These are phyloP conservation scores for Leucopsar rothschildi DNA, from an alignment of 2,113 vertebrate species.

Conservation along the genomic window DNA sequence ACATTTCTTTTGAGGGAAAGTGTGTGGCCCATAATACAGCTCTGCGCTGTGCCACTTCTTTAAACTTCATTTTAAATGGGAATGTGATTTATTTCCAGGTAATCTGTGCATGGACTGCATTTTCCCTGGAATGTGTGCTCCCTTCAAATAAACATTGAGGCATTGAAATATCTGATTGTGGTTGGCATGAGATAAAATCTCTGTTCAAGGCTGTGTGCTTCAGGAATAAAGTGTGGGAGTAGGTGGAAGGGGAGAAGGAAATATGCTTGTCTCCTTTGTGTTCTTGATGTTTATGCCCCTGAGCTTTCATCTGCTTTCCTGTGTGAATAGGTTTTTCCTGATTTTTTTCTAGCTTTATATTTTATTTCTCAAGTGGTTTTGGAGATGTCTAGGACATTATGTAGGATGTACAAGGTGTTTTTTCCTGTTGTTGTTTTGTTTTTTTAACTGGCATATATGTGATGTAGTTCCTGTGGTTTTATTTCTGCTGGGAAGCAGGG, in stretches of 20 bases:
- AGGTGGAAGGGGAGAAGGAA: background rate
- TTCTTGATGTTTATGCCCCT: background rate
- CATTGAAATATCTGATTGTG: background rate
- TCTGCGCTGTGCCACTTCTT: background rate
- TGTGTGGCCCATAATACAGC: background rate
- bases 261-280: background rate
- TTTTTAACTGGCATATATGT: background rate
- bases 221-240: background rate
- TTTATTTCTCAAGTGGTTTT: background rate
- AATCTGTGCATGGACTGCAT: background rate
- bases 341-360: background rate
- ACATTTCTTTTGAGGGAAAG: conserved; percentile 49
- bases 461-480: background rate
- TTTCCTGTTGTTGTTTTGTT: background rate
- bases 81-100: conserved; percentile 5
- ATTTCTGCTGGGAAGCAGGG: background rate
- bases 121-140: background rate
- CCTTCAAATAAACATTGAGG: background rate
- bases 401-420: background rate
- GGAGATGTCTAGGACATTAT: background rate
- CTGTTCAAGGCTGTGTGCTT: background rate
- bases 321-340: background rate
- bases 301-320: background rate
- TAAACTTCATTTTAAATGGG: background rate
- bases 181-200: background rate